Percentiles rank a stretch among this genome's conserved stretches.
Evolutionary conservation across 2,113 vertebrate genomes (phyloP).

Genomic region (Otolemur garnettii): DNA sequence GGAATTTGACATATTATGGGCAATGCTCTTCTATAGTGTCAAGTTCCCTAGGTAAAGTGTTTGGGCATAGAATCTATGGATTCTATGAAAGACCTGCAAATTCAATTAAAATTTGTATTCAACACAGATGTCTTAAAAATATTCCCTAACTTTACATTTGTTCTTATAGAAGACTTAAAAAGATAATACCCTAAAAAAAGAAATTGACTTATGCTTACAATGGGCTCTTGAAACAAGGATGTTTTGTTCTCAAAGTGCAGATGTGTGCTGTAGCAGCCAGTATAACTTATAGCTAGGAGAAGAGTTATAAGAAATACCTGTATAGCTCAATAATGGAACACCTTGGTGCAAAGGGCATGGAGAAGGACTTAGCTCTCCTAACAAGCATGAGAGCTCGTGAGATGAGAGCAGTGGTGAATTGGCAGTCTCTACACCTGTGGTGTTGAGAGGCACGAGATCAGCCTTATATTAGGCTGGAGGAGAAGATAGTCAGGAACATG

Average conservation of each 20-base stretch:
- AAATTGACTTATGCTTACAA: not conserved
- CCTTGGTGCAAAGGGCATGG: too few species aligned
- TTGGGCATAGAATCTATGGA: not conserved
- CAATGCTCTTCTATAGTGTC: not conserved
- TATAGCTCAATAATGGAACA: too few species aligned
- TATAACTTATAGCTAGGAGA: too few species aligned
- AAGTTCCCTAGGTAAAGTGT: not conserved
- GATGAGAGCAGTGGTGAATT: too few species aligned
- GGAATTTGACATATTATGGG: not conserved
- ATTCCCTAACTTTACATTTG: not conserved
- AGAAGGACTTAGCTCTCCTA: too few species aligned
- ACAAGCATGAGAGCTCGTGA: too few species aligned
- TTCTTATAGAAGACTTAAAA: not conserved
- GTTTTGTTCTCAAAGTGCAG: not conserved
- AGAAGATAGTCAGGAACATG: too few species aligned
- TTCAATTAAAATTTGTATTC: not conserved
- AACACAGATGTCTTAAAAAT: not conserved
- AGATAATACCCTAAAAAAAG: not conserved
- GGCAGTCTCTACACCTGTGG: too few species aligned
- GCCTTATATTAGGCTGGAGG: too few species aligned
- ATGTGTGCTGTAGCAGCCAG: too few species aligned
- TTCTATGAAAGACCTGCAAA: not conserved
- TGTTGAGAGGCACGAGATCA: too few species aligned
- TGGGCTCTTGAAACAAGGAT: not conserved
- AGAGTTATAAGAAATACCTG: too few species aligned